Evolutionary conservation across 2,113 vertebrate species (phyloP), one percentile per base, ranked within the genome.

Genomic region (Pangasianodon gigas): DNA sequence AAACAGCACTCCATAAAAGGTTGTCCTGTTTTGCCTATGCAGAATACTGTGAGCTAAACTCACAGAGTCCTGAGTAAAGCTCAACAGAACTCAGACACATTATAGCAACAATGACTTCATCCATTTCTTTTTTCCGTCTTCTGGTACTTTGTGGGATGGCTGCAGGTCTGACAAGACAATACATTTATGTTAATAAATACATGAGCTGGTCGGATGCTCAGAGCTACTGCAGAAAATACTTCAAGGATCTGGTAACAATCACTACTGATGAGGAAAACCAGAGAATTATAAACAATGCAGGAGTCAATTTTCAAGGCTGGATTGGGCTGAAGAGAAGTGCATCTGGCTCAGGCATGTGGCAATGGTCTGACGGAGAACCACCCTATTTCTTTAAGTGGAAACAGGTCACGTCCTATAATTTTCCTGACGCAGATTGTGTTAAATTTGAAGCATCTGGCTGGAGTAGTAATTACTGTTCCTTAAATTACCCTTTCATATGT

Each of bases 341-440:
- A 37, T 29, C 13, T 8, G n/a, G 16, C n/a, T 9, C 24, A 21
- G 9, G 37, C 0, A 29, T 1, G 3, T 92, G 87, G 89, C 16
- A 84, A 7, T 91, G 89, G 90, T 87, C 84, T 85, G 85, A 89
- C 85, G 85, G 81, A 62, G 32, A 3, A n/a, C 16, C 10, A 32
- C 4, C 21, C 10, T 54, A 9, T 6, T 87, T 84, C 14, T 21
- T 75, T 0, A 58, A 80, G 0, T 90, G 91, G 89, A 26, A 19
- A 1, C 0, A 10, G 10, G 1, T 10, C 0, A 37, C 1, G n/a
- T 79, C 87, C 8, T 11, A 60, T 75, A 24, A 21, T 44, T 8
- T 44, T 44, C 84, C n/a, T 1, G 10, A 0, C n/a, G 16, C 0
- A 37, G 24, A 54, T 7, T 92, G 91, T 89, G 89, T 79, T 41